Base-by-base conservation (phyloP, 2,888 invertebrate species). In the Junonia oenone region DNA sequence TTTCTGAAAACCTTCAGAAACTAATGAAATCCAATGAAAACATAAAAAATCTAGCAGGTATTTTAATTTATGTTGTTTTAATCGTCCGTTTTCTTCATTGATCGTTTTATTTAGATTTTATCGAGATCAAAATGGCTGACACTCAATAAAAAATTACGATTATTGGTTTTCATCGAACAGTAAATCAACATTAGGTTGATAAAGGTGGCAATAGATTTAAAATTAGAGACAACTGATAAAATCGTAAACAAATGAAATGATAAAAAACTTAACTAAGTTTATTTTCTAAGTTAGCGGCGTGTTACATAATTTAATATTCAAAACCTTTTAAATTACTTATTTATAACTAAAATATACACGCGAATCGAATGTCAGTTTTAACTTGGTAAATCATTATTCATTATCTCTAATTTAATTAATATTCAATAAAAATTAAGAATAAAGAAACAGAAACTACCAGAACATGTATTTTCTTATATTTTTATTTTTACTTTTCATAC, bases 1-100 rank as follows among this genome's bases (percentile, higher is more conserved):
- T 70, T 73, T 63, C 61, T 66, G 74, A 74, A 83, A 84, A 84
- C 83, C 76, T 83, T 75, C 74, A 76, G 67, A 79, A 82, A 83
- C 72, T 65, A 75, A 79, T 70, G 61, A 62, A 64, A 62, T 53
- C 26, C 57, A 63, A 62, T 55, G 49, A 63, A 54, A 66, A 61
- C 61, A 66, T 67, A 57, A 59, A 57, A 59, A 33, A 62, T 63
- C 54, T 63, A 56, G 45, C 70, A 82, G 78, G 85, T 84, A 78
- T 50, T 49, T 51, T 43, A 47, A 29, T 31, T 52, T 35, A 29
- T 17, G 29, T 29, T 46, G 13, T 47, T 48, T 38, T n/a, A 14
- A 37, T 26, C 14, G 8, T 14, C 15, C 11, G 29, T 49, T 38
- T 33, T 27, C 5, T 8, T 22, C n/a, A 15, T 29, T 55, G 51